phyloP scores from a whole-genome alignment of 2,888 invertebrate genomes.

The Melipona bicolor region DNA sequence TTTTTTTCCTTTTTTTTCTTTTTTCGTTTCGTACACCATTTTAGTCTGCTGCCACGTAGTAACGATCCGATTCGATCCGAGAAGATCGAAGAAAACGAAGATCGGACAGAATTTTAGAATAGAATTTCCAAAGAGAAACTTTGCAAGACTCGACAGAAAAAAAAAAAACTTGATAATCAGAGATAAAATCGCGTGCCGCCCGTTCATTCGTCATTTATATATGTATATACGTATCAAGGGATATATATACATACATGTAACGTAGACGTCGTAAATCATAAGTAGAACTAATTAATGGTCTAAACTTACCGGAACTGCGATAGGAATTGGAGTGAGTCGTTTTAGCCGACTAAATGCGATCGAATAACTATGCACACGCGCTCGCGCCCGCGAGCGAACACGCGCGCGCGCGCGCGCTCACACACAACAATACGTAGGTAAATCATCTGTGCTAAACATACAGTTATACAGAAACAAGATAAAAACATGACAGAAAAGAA shows the following conservation, averaged over 20 bases:
- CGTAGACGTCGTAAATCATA: background rate
- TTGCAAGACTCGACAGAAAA: background rate
- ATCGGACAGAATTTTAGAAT: slow-evolving; percentile 1
- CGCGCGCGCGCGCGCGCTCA: slow-evolving; percentile 13
- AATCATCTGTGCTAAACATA: slow-evolving; percentile 59
- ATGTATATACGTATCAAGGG: background rate
- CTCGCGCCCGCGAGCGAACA: slow-evolving; percentile 25
- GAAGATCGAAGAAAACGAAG: slow-evolving; percentile 17
- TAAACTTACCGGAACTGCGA: slow-evolving; percentile 80
- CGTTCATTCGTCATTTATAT: slow-evolving; percentile 18
- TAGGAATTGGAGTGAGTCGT: slow-evolving; percentile 79
- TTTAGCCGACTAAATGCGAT: slow-evolving; percentile 77
- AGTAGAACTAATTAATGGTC: slow-evolving; percentile 66
- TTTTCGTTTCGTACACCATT: slow-evolving; percentile 73
- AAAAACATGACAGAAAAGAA: slow-evolving; percentile 7
- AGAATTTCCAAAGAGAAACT: background rate
- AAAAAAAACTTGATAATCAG: slow-evolving; percentile 1
- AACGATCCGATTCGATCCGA: slow-evolving; percentile 23
- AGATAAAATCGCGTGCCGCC: slow-evolving; percentile 7
- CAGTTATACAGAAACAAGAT: slow-evolving; percentile 22
- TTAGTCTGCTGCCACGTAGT: slow-evolving; percentile 80
- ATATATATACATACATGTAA: slow-evolving; percentile 11
- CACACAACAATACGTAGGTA: slow-evolving; percentile 45
- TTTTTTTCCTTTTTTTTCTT: no score
- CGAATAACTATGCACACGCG: slow-evolving; percentile 63